Evolutionary conservation across 2,113 vertebrate genomes (phyloP).

Genomic region (Struthio camelus): DNA sequence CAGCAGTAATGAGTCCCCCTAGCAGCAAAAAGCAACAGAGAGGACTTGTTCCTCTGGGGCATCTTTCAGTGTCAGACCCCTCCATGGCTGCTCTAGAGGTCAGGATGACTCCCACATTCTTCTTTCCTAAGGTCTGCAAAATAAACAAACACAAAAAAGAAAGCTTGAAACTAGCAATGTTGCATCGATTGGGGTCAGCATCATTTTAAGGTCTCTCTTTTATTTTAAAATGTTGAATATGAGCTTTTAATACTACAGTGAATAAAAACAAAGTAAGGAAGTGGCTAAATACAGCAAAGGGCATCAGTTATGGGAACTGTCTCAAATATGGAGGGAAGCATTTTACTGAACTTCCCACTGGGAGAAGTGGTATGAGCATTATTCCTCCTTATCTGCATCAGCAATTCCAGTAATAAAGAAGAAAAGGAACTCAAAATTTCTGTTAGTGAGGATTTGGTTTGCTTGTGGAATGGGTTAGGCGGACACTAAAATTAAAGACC

Average conservation of each 20-base stretch:
- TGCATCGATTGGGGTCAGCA: not conserved
- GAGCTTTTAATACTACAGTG: not conserved
- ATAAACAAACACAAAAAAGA: not conserved
- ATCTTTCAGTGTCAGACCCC: not conserved
- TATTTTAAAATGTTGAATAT: not conserved
- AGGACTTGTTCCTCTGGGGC: not conserved
- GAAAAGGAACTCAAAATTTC: not conserved
- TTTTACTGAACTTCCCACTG: not conserved
- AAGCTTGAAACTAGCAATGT: not conserved
- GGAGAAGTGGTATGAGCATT: conserved; percentile 8
- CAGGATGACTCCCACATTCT: not conserved
- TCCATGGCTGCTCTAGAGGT: not conserved
- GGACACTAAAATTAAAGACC: not conserved
- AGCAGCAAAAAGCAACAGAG: not conserved
- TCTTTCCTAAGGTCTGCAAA: not conserved
- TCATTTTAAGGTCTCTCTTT: not conserved
- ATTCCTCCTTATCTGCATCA: not conserved
- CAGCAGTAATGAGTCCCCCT: not conserved
- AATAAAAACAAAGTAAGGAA: not conserved
- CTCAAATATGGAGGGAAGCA: not conserved
- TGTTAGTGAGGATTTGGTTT: not conserved
- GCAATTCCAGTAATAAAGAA: not conserved
- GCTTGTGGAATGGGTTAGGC: not conserved
- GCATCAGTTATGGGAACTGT: not conserved
- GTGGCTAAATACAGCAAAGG: not conserved